Evolutionary conservation across 2,113 vertebrate genomes (phyloP).

Genomic region (Lasiurus cinereus): DNA sequence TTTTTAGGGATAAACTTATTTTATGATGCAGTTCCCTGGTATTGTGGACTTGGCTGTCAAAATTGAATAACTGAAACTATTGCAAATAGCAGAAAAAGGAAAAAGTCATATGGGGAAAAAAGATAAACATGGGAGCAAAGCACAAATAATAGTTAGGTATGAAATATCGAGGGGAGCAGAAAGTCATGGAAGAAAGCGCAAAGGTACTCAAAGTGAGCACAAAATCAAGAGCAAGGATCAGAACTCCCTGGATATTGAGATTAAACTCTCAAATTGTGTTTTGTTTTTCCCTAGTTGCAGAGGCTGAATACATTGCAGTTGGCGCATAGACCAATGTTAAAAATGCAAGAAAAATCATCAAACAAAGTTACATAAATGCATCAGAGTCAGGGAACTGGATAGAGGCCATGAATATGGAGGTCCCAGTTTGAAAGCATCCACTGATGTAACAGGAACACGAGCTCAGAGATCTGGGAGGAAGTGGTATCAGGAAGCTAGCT

Average conservation of each 20-base stretch:
- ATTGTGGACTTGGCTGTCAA: background rate
- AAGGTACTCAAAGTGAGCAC: background rate
- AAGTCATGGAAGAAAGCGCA: background rate
- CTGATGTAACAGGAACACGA: background rate
- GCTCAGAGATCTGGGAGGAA: background rate
- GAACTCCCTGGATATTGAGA: background rate
- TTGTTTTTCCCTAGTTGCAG: background rate
- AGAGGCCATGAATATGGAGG: background rate
- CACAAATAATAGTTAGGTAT: fast-evolving
- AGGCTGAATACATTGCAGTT: background rate
- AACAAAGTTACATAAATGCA: background rate
- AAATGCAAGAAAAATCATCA: background rate
- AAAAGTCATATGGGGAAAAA: background rate
- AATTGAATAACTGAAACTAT: background rate
- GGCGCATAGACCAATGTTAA: background rate
- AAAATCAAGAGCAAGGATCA: background rate
- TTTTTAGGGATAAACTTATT: background rate
- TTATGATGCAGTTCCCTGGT: background rate
- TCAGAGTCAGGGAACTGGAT: background rate
- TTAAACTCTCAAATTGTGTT: background rate
- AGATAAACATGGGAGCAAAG: background rate
- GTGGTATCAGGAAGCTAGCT: background rate
- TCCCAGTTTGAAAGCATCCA: background rate
- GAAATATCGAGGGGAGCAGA: background rate
- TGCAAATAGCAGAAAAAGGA: background rate